Conservation (phyloP, 2,888 invertebrate species). For the Eristalis intricaria region DNA sequence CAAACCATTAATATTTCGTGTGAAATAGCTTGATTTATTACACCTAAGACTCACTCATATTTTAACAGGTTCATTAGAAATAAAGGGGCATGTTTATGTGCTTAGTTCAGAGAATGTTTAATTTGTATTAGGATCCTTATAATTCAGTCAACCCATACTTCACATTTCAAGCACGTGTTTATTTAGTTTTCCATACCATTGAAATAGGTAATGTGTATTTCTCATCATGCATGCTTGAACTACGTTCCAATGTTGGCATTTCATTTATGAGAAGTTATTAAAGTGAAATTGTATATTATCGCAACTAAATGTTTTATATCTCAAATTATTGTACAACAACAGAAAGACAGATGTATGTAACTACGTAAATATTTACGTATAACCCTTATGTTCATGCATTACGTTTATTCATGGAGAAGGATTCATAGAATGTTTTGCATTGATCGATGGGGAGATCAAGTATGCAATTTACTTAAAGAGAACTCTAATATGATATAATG, state of each 20-base stretch:
- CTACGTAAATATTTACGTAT: too few relatives aligned
- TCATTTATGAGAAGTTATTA: slow-evolving; percentile 57
- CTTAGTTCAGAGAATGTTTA: too few relatives aligned
- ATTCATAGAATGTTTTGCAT: slow-evolving; percentile 31
- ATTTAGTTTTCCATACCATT: not conserved
- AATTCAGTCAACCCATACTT: too few relatives aligned
- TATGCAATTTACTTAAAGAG: slow-evolving; percentile 64
- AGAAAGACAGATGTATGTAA: not conserved
- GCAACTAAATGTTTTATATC: slow-evolving; percentile 47
- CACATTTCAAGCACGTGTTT: too few relatives aligned
- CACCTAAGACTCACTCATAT: too few relatives aligned
- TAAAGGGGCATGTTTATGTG: too few relatives aligned
- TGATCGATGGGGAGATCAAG: slow-evolving; percentile 68
- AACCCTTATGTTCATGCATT: too few relatives aligned
- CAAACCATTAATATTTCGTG: too few relatives aligned
- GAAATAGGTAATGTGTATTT: not conserved
- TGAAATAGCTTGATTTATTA: too few relatives aligned
- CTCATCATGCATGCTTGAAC: not conserved
- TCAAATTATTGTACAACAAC: slow-evolving; percentile 16
- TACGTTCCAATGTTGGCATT: not conserved
- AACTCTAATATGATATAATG: slow-evolving; percentile 28
- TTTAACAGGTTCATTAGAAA: too few relatives aligned
- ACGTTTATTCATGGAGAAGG: not conserved
- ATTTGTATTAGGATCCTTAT: too few relatives aligned
- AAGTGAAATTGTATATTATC: slow-evolving; percentile 62